Base-by-base conservation (phyloP, 2,888 invertebrate species). In the Portevinia maculata region DNA sequence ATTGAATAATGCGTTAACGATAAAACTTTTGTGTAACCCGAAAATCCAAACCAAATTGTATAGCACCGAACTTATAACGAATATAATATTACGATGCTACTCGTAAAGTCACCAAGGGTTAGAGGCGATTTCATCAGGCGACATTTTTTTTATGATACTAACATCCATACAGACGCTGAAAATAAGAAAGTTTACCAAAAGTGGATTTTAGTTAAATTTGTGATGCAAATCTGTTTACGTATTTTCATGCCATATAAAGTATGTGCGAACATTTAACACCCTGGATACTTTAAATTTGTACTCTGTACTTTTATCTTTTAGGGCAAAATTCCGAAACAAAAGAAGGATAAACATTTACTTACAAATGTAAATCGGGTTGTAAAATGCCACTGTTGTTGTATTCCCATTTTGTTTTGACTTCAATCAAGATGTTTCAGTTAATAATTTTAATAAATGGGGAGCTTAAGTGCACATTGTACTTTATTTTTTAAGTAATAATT, bases 1-100 rank as follows among this genome's bases (percentile, higher is more conserved):
- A 81, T 60, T 81, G 64, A 81, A 81, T 76, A 76, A 81, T 81
- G 76, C 76, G 81, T 81, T 81, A 76, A 76, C 70, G 64, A 70
- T 64, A 70, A 65, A 81, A 81, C 70, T 81, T 81, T 71, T 76
- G 34, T 70, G 65, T 65, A 48, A 76, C 39, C 55, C 69, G 53
- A 76, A 76, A 70, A 69, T 60, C 34, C 19, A 62, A 70, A 70
- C 76, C 75, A 81, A 24, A 81, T 76, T 65, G 76, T 76, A 76
- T 48, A 65, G 0, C 34, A n/a, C 7, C 15, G 2, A 7, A 39
- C 8, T 5, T 13, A 39, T 2, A 39, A 7, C 13, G 21, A 19
- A 44, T 9, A 44, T 15, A 7, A 19, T 44, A 44, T 17, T 21
- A 9, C 44, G 24, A 48, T 28, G 28, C 24, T 28, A 24, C 24